Evolutionary conservation across 1,140 invertebrate species (phyloP).

Genomic region (Cydia pomonella): DNA sequence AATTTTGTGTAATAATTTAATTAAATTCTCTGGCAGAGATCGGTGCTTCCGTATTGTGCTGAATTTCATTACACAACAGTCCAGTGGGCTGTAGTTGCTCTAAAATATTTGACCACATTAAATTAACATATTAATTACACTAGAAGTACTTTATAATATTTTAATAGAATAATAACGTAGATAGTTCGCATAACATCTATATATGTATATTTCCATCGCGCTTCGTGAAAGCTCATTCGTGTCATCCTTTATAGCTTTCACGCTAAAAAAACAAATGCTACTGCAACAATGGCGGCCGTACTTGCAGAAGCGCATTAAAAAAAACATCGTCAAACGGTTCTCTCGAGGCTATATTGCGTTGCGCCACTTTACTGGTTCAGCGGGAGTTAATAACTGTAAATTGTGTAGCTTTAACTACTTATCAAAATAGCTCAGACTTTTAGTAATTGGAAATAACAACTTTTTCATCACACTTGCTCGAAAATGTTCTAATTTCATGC

Average conservation of each 20-base stretch:
- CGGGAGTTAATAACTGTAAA: not conserved
- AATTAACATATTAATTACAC: not conserved
- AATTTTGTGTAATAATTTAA: too few relatives aligned
- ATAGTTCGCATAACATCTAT: not conserved
- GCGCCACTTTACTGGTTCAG: not conserved
- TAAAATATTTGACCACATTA: not conserved
- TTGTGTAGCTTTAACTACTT: too few relatives aligned
- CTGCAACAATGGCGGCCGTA: conserved; percentile 5
- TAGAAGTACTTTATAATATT: not conserved
- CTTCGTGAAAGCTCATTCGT: not conserved
- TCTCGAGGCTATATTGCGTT: not conserved
- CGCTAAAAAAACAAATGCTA: not conserved
- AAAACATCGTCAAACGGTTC: conserved; percentile 13
- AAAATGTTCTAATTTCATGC: too few relatives aligned
- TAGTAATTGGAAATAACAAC: too few relatives aligned
- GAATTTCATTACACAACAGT: not conserved
- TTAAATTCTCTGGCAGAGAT: too few relatives aligned
- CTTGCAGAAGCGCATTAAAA: not conserved
- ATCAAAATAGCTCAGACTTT: too few relatives aligned
- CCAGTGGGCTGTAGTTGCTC: not conserved
- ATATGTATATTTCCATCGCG: not conserved
- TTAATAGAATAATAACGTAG: not conserved
- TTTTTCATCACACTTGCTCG: too few relatives aligned
- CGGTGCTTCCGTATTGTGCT: not conserved
- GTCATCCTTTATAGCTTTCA: conserved; percentile 3